Base-by-base conservation (phyloP, 2,888 invertebrate species). In the Pomacea canaliculata region DNA sequence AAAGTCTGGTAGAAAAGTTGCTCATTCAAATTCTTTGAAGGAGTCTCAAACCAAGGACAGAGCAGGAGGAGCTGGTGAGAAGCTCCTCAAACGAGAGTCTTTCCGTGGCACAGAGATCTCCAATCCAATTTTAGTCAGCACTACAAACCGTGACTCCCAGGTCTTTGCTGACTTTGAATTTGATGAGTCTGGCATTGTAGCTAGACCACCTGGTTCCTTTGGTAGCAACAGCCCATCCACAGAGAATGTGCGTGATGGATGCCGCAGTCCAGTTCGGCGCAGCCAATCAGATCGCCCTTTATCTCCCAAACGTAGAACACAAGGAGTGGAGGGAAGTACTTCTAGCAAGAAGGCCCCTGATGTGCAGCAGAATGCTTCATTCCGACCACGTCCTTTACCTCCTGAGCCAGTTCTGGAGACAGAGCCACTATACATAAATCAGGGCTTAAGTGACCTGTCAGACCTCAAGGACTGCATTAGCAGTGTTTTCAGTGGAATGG, bases 81-180 rank as follows among this genome's bases (percentile, higher is more conserved):
- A 71, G 56, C 79, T 85, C 37, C 80, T 84, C 12, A 86, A 84
- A 73, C 82, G 85, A 72, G 81, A 85, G 23, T 85, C 85, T 23
- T 79, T 87, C 46, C 82, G 83, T 10, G 82, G 85, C 51, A 73
- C 82, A 0, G 85, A 87, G 71, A 88, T 88, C 37, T 88, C 88
- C 5, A 83, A 80, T 37, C 88, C 88, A 48, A 84, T 88, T 8
- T 78, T 88, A 48, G 83, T 86, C 8, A 87, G 88, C 78, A 88
- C 87, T 49, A 88, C 88, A 23, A 87, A 87, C 77, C 79, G 88
- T 46, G 80, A 85, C 71, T 87, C 88, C 18, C 82, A 85, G 69
- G 86, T 85, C 68, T 82, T 86, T 70, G 83, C 81, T 13, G 80
- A 82, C 59, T 76, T 78, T 23, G 76, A 80, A 48, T 71, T 79